Evolutionary conservation across 2,113 vertebrate species (phyloP), one percentile per base, ranked within the genome.

Genomic region (Gambusia holbrooki): DNA sequence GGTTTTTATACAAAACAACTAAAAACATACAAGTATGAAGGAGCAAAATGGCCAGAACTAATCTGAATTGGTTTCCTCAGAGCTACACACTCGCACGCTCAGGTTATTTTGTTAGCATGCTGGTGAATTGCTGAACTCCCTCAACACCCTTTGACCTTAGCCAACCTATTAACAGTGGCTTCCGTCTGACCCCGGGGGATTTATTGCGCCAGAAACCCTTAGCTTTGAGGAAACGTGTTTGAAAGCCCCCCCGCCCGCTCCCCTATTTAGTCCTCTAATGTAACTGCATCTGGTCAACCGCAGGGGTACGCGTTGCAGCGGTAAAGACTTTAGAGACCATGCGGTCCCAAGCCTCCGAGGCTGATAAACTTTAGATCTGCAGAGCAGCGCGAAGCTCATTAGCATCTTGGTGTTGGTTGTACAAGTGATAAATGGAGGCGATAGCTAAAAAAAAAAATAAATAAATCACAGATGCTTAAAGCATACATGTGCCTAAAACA

Each of bases 391-490:
- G 66, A 58, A 67, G 51, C 73, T 64, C 75, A 54, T 77, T 81
- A 81, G 25, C 35, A 29, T 62, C 68, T 40, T 42, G 54, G 75
- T 19, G 71, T 37, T 72, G 79, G 62, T 74, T 25, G 77, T 69
- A 12, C 37, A 51, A 37, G 63, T 22, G 30, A 66, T 67, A 40
- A 62, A 10, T 13, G 11, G 29, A 48, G 54, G 70, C 65, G 2
- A 37, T 37, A 11, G 27, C 27, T 27, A 37, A 37, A 37, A 37
- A 35, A 69, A n/a, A n/a, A n/a, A n/a, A n/a, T n/a, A n/a, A n/a
- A n/a, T n/a, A n/a, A n/a, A n/a, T n/a, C 22, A 71, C 27, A 19
- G 61, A 73, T 77, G 73, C 87, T 74, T 74, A 83, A 75, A 82
- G 79, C 78, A 54, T 45, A 66, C 51, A 35, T n/a, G 58, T 65